Conservation (phyloP, 2,797 vertebrate species). For the Avahi laniger region DNA sequence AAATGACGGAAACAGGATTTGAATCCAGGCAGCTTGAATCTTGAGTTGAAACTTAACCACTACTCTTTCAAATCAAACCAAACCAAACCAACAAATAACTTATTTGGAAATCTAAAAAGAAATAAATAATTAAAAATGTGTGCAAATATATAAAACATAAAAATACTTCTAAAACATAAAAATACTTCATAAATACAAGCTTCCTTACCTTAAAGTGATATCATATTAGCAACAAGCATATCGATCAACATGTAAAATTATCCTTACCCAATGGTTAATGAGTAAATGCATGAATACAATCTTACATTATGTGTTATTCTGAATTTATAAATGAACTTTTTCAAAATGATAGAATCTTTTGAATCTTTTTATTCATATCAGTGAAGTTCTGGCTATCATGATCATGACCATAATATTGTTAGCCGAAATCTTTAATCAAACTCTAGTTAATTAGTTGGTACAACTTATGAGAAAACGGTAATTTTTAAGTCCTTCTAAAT, state of each 20-base stretch:
- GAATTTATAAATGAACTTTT: neutral
- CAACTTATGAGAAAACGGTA: neutral
- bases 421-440: neutral
- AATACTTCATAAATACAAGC: neutral
- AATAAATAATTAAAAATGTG: neutral
- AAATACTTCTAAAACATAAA: neutral
- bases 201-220: neutral
- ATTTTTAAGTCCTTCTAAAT: neutral
- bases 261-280: neutral
- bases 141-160: neutral
- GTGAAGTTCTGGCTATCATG: neutral
- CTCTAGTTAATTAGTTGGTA: neutral
- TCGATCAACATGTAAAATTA: neutral
- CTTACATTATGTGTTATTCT: neutral
- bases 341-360: neutral
- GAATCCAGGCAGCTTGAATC: too few species aligned
- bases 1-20: too few species aligned
- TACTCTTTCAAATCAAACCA: too few species aligned
- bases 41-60: too few species aligned
- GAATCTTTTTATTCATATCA: neutral
- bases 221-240: neutral
- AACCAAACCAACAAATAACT: too few species aligned
- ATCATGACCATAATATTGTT: neutral
- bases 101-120: too few species aligned
- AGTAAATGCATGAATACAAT: neutral